Conservation (phyloP, 2,888 invertebrate genomes). For the Acleris laterana region DNA sequence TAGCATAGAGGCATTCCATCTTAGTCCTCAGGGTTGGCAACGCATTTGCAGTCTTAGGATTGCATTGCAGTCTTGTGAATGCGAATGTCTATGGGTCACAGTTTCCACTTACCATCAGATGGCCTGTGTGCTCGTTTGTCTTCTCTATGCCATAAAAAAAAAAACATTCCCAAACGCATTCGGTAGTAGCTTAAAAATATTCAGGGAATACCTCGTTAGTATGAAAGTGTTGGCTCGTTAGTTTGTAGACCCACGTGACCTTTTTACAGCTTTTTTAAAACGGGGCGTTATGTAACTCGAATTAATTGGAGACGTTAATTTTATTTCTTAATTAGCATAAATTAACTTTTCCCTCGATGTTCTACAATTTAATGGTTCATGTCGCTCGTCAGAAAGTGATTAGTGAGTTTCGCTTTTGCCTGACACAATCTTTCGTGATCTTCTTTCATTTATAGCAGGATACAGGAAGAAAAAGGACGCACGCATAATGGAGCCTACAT, state of each 20-base stretch:
- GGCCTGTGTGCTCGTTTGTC: no score
- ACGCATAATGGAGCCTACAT: no score
- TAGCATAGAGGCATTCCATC: no score
- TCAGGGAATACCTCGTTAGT: slow-evolving; percentile 12
- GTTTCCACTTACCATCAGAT: no score
- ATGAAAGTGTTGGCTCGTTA: slow-evolving; percentile 10
- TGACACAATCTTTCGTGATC: no score
- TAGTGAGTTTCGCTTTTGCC: slow-evolving; percentile 42
- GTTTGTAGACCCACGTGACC: slow-evolving; percentile 9
- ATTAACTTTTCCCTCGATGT: slow-evolving; percentile 26
- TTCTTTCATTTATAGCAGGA: no score
- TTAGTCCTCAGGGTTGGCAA: no score
- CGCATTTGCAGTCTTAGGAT: no score
- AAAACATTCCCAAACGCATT: slow-evolving; percentile 45
- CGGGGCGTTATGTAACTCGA: slow-evolving; percentile 10
- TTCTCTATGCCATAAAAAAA: no score
- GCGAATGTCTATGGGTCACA: no score
- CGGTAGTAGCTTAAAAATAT: neutral
- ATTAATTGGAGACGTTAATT: slow-evolving; percentile 11
- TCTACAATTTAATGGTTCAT: slow-evolving; percentile 45
- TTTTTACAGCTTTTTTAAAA: slow-evolving; percentile 20
- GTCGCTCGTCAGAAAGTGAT: slow-evolving; percentile 75
- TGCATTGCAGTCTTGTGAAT: no score
- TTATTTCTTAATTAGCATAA: slow-evolving; percentile 20
- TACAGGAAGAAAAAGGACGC: no score